Conservation (phyloP, 2,113 vertebrate genomes). For the Paralichthys olivaceus region DNA sequence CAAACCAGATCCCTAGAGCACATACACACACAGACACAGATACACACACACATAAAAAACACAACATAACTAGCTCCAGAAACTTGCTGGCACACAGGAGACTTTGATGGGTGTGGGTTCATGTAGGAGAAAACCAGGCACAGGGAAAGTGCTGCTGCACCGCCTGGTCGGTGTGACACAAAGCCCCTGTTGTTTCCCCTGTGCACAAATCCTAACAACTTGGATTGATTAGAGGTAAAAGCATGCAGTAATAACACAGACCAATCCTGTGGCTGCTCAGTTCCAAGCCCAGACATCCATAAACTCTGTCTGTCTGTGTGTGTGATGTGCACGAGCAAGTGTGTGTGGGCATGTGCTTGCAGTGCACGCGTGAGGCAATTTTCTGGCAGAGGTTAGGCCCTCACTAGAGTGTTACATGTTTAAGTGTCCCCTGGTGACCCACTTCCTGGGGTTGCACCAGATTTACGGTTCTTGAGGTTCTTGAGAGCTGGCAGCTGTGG, state of each 20-base stretch:
- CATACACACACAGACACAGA: conserved; percentile 2
- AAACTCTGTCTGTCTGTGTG: conserved; percentile 18
- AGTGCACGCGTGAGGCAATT: conserved; percentile 23
- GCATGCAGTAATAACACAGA: conserved; percentile 67
- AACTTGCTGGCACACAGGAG: conserved; percentile 57
- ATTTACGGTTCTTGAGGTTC: conserved; percentile 71
- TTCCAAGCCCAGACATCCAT: conserved; percentile 64
- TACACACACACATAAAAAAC: conserved; percentile 28
- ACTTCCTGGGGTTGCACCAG: conserved; percentile 67
- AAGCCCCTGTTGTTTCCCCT: conserved; percentile 68
- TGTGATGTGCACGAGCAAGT: background rate
- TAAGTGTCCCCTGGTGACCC: conserved; percentile 72
- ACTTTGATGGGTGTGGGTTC: conserved; percentile 59
- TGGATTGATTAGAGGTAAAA: conserved; percentile 71
- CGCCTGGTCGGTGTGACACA: conserved; percentile 59
- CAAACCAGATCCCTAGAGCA: conserved; percentile 43
- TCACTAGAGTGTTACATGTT: conserved; percentile 66
- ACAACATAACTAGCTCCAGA: conserved; percentile 61
- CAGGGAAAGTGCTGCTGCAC: conserved; percentile 29
- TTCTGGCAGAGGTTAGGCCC: conserved; percentile 55
- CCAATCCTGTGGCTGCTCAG: conserved; percentile 57
- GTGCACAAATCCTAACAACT: conserved; percentile 58
- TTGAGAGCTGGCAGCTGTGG: conserved; percentile 72
- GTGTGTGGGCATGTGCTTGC: background rate
- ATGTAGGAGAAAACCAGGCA: conserved; percentile 45